Evolutionary conservation across 2,113 vertebrate species (phyloP).

Genomic region (Callopanchax toddi): DNA sequence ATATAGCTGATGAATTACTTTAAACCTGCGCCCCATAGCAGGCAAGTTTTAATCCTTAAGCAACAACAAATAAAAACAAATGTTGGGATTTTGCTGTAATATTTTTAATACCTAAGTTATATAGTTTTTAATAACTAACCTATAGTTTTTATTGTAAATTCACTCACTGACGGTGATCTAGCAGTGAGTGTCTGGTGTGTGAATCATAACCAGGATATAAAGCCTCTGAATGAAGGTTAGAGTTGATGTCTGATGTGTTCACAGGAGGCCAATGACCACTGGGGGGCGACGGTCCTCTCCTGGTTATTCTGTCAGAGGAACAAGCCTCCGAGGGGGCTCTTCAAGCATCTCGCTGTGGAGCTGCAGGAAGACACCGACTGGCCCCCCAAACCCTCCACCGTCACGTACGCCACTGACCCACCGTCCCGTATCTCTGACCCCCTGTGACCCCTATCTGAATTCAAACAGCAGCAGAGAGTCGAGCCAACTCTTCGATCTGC

Average conservation of each 20-base stretch:
- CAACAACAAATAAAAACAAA: too few relatives aligned
- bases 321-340: slow-evolving; percentile 83
- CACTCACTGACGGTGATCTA: too few relatives aligned
- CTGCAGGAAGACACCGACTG: slow-evolving; percentile 87
- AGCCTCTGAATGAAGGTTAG: neutral
- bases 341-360: slow-evolving; percentile 89
- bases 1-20: too few relatives aligned
- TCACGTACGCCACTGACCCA: slow-evolving; percentile 81
- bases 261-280: slow-evolving; percentile 80
- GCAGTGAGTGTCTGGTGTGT: too few relatives aligned
- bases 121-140: too few relatives aligned
- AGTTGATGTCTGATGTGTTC: neutral
- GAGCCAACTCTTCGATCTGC: neutral
- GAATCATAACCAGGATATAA: too few relatives aligned
- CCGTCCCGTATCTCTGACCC: slow-evolving; percentile 28
- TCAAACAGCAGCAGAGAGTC: slow-evolving; percentile 2
- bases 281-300: slow-evolving; percentile 78
- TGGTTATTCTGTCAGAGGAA: slow-evolving; percentile 77
- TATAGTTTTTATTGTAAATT: too few relatives aligned
- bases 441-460: slow-evolving; percentile 36
- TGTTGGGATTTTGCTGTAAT: too few relatives aligned
- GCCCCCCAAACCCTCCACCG: slow-evolving; percentile 88
- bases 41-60: too few relatives aligned
- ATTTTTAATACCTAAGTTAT: too few relatives aligned
- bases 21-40: too few relatives aligned